Base-by-base conservation (phyloP, 2,113 vertebrate species). In the Xyliphius kryptos region DNA sequence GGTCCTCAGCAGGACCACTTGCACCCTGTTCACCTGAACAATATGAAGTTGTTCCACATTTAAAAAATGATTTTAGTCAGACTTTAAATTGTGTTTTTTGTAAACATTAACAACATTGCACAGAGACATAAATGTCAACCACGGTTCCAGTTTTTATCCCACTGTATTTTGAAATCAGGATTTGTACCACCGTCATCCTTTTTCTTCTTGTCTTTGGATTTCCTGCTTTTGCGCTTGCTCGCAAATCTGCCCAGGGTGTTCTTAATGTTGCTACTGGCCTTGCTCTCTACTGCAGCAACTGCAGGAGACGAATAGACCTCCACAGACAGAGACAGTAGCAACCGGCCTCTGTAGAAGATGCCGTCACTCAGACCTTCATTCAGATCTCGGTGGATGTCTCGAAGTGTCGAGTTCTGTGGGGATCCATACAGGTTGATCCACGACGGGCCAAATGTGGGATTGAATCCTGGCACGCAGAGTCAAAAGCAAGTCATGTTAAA, bases 371-470 rank as follows among this genome's bases (percentile, higher is more conserved):
- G 53, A 9, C 93, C 94, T 80, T 97, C 86, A 0, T 93, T 97
- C 75, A 98, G 82, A 67, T 84, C 84, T 71, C 82, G 90, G 73
- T 97, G 88, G 51, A 89, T 16, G 2, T 97, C 92, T 61, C 85
- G 16, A 8, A 97, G 82, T 0, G 85, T 77, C 0, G 83, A 90
- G 71, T 90, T 93, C 74, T 90, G 84, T 2, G 91, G 89, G 0
- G 93, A 98, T 3, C 93, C 93, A 9, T 96, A 97, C 1, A 97
- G 81, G 62, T 92, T 91, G 22, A 97, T 76, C 95, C 95, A 97
- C 26, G 84, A 71, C 0, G 92, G 92, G 4, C 95, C 93, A 36
- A 95, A 98, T 0, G 66, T 73, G 16, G 55, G 61, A 49, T 50
- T 12, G 3, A 53, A 54, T 17, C 38, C 9, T 77, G 79, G 32